phyloP scores from a whole-genome alignment of 2,797 vertebrate species.

The Syngnathus acus region DNA sequence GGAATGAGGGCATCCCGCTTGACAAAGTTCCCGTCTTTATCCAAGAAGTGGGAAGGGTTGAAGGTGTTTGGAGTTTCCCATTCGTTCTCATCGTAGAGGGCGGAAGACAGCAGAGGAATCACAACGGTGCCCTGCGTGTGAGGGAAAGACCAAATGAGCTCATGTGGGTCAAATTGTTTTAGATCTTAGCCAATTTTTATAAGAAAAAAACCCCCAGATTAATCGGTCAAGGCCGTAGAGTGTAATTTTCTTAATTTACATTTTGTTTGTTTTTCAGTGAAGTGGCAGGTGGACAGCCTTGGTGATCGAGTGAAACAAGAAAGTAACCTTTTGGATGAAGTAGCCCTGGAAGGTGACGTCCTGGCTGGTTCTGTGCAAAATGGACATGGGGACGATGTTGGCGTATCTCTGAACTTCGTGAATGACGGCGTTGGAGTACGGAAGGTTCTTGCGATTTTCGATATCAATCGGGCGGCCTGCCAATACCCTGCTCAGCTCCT shows the following conservation, averaged over 20 bases:
- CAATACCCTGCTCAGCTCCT: conserved; percentile 47
- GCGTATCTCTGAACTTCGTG: conserved; percentile 57
- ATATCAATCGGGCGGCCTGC: conserved; percentile 34
- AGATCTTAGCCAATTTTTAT: too few relatives aligned
- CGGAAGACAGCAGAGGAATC: conserved; percentile 56
- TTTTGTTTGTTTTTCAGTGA: too few relatives aligned
- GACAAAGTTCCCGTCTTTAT: conserved; percentile 49
- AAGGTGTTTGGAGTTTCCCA: conserved; percentile 61
- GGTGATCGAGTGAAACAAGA: background rate
- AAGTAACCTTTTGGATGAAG: conserved; percentile 51
- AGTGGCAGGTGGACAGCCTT: too few relatives aligned
- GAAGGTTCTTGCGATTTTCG: conserved; percentile 51
- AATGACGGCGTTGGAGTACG: conserved; percentile 56
- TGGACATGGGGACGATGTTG: conserved; percentile 32
- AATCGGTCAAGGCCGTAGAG: too few relatives aligned
- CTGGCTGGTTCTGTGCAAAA: conserved; percentile 46
- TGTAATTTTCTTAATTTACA: too few relatives aligned
- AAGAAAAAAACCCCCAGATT: too few relatives aligned
- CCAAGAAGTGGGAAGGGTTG: conserved; percentile 62
- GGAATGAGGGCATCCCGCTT: conserved; percentile 59
- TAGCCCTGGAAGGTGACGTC: conserved; percentile 57
- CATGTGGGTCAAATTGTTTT: background rate
- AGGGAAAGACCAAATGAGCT: background rate
- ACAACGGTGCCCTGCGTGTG: conserved; percentile 52
- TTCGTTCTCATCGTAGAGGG: conserved; percentile 51